Base-by-base conservation (phyloP, 37 sponge, comb jelly and placozoan genomes). In the Oopsacas minuta region DNA sequence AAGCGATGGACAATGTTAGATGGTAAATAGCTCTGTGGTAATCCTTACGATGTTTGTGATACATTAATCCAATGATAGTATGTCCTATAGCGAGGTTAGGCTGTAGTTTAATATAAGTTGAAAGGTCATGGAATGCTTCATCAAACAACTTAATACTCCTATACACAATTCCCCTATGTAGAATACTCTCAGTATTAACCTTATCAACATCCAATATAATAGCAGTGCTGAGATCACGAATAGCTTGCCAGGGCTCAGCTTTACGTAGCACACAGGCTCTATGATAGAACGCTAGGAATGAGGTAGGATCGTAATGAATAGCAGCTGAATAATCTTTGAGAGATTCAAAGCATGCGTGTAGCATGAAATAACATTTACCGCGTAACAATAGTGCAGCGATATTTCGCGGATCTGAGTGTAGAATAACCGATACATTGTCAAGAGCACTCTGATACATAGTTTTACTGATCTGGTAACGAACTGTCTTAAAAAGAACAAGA, bases 301-400 rank as follows among this genome's bases (percentile, higher is more conserved):
- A 83, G 37, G 85, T 52, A 23, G 94, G 97, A 39, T 85, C 87
- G 37, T 93, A 84, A 83, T 96, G 97, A 32, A 96, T 92, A 36
- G 92, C 93, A 81, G 92, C 89, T 35, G 94, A 96, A 5, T 92
- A 81, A 81, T 96, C 97, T 37, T 87, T 86, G n/a, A 96, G 53
- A 1, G 97, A 92, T 23, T 82, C 84, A 0, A 81, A 28, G 38
- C 86, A 89, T 3, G 75, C 75, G 7, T 61, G 75, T 34, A 61
- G 75, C 75, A 61, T 61, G 22, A 61, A 12, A 34, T 25, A 61
- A 12, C 75, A 61, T 61, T 12, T 61, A 25, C 75, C 75, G 20
- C 75, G 20, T 34, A 61, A 61, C 5, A 25, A 61, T 25, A 61
- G 75, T 32, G 75, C 75, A 3, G 22, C 75, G 1, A 12, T n/a